Percentiles rank a stretch among this genome's conserved stretches.
These are phyloP conservation scores for Pectinophora gossypiella DNA, from an alignment of 1,140 invertebrate genomes.

Conservation along the genomic window DNA sequence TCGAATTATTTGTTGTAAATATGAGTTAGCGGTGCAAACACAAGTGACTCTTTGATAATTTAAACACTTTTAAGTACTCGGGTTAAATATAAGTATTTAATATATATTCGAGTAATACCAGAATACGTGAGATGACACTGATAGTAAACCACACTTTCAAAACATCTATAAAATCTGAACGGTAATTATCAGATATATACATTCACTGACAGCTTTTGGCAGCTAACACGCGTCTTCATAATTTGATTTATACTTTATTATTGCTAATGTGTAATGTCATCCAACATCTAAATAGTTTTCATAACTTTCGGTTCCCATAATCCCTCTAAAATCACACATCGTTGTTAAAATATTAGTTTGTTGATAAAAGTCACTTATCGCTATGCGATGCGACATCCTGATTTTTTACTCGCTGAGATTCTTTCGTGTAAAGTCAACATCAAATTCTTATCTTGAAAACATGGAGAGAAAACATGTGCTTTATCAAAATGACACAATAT, in stretches of 20 bases:
- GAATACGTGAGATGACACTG: too few species aligned
- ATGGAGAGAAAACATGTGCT: constrained; percentile 30
- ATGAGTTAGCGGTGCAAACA: too few species aligned
- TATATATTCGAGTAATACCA: too few species aligned
- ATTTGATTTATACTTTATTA: not conserved
- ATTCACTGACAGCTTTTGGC: too few species aligned
- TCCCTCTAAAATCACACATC: not conserved
- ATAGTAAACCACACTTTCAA: too few species aligned
- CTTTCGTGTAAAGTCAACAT: constrained; percentile 47
- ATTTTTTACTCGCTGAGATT: constrained; percentile 56
- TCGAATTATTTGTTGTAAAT: too few species aligned
- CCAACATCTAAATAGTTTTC: not conserved
- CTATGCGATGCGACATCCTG: constrained; percentile 55
- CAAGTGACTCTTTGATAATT: too few species aligned
- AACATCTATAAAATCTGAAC: too few species aligned
- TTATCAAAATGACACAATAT: constrained; percentile 43
- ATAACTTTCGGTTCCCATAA: constrained; percentile 1
- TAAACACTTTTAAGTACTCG: too few species aligned
- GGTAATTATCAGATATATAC: too few species aligned
- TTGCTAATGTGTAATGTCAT: not conserved
- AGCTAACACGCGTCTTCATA: not conserved
- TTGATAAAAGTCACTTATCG: constrained; percentile 51
- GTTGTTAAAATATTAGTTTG: constrained; percentile 20
- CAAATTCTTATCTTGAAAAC: constrained; percentile 46
- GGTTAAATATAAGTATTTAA: too few species aligned